Percentiles rank a stretch among this genome's conserved stretches.
Conservation (phyloP, 2,888 invertebrate species). For the Zaprionus bogoriensis region DNA sequence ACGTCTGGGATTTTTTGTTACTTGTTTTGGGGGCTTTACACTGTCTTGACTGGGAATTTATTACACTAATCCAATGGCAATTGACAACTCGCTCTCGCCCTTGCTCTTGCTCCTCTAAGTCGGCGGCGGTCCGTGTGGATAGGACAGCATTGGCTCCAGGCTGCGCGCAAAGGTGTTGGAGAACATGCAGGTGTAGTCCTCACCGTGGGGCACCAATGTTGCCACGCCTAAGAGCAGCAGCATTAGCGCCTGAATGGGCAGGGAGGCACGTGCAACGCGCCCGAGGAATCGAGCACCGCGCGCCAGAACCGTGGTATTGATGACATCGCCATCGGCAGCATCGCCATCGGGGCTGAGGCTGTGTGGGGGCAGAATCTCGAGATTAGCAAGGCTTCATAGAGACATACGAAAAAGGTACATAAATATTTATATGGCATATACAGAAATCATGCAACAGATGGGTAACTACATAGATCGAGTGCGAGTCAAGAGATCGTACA, state of each 20-base stretch:
- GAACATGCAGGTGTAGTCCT: conserved; percentile 93
- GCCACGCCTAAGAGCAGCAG: conserved; percentile 96
- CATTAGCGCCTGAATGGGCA: conserved; percentile 97
- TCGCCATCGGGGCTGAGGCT: conserved; percentile 68
- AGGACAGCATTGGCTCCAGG: conserved; percentile 94
- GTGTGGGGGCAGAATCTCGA: background rate
- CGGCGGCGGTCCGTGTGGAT: conserved; percentile 97
- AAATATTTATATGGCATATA: no score
- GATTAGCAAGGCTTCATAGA: conserved; percentile 10
- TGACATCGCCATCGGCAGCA: conserved; percentile 84
- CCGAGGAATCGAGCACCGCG: conserved; percentile 93
- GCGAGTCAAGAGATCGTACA: conserved; percentile 21
- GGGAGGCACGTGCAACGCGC: conserved; percentile 94
- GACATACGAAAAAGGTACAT: no score
- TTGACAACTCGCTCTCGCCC: no score
- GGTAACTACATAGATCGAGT: conserved; percentile 21
- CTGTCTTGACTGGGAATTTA: conserved; percentile 20
- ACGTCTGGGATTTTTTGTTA: background rate
- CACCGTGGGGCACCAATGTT: conserved; percentile 93
- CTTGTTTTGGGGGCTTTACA: conserved; percentile 1
- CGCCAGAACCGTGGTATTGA: conserved; percentile 87
- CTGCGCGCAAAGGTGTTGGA: conserved; percentile 92
- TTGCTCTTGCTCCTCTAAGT: conserved; percentile 86
- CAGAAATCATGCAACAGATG: conserved; percentile 29
- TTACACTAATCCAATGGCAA: conserved; percentile 57